A percentile compares a stretch with the other conserved stretches of the same genome.
phyloP scores from a whole-genome alignment of 2,797 vertebrate genomes.

The Cetoscarus ocellatus region DNA sequence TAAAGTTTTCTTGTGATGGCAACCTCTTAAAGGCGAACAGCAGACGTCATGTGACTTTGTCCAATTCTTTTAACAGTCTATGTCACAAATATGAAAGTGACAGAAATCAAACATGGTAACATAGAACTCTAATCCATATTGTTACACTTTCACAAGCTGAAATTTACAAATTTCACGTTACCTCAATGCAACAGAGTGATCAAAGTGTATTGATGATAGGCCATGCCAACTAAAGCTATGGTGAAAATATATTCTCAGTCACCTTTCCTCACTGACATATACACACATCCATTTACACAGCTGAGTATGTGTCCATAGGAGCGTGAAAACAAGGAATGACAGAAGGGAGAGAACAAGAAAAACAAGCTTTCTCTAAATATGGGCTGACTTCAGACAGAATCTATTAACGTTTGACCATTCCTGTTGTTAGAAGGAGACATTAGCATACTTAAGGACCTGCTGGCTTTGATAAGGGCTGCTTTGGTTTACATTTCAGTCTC shows the following conservation, averaged over 20 bases:
- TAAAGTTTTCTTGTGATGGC: too few species aligned
- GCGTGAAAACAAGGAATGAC: not conserved
- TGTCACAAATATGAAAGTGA: too few species aligned
- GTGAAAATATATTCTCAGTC: too few species aligned
- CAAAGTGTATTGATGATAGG: too few species aligned
- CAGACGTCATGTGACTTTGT: too few species aligned
- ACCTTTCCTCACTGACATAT: not conserved
- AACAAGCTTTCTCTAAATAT: not conserved
- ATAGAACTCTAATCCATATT: too few species aligned
- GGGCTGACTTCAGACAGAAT: constrained; percentile 17
- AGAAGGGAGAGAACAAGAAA: not conserved
- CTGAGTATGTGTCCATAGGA: not conserved
- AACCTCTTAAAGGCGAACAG: too few species aligned
- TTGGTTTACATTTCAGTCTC: constrained; percentile 35
- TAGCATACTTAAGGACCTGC: constrained; percentile 13
- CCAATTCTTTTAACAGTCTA: too few species aligned
- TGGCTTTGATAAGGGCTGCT: constrained; percentile 21
- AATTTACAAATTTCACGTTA: not conserved
- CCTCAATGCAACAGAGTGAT: not conserved
- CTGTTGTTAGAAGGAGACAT: constrained; percentile 18
- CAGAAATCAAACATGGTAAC: too few species aligned
- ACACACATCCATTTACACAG: constrained; percentile 2
- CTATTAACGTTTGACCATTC: constrained; percentile 30
- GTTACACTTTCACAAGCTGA: too few species aligned
- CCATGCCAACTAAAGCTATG: not conserved